Conservation (phyloP, 2,113 vertebrate genomes). For the Eptatretus burgeri region DNA sequence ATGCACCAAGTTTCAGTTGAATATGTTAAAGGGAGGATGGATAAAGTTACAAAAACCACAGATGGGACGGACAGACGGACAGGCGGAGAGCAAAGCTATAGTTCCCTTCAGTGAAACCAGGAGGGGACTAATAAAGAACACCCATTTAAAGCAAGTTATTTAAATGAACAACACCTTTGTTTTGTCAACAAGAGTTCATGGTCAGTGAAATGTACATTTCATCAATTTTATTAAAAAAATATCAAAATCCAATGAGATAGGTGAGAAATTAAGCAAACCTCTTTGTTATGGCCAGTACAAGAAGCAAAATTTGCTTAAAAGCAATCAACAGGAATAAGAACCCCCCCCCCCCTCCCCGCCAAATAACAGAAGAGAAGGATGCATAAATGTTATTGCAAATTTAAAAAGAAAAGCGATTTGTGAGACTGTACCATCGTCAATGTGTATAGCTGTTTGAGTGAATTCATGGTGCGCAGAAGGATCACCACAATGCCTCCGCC, state of each 20-base stretch:
- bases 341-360: too few species aligned
- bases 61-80: too few species aligned
- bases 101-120: too few species aligned
- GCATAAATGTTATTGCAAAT: background rate
- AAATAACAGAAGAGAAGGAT: background rate
- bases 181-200: too few species aligned
- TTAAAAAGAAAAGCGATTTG: background rate
- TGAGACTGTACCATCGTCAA: conserved; percentile 52
- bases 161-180: too few species aligned
- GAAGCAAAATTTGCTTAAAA: conserved; percentile 1
- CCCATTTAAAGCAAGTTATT: too few species aligned
- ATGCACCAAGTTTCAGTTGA: too few species aligned
- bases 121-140: too few species aligned
- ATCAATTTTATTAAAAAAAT: background rate
- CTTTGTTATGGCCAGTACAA: background rate
- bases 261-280: background rate
- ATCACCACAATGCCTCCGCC: conserved; percentile 67
- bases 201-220: too few species aligned
- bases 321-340: background rate
- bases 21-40: too few species aligned
- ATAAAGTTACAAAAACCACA: too few species aligned
- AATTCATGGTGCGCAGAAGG: conserved; percentile 61
- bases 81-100: too few species aligned
- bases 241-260: background rate
- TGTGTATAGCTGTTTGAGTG: conserved; percentile 73